Conservation (phyloP, 92 coral and sea anemone species). For the Epizoanthus scotinus region DNA sequence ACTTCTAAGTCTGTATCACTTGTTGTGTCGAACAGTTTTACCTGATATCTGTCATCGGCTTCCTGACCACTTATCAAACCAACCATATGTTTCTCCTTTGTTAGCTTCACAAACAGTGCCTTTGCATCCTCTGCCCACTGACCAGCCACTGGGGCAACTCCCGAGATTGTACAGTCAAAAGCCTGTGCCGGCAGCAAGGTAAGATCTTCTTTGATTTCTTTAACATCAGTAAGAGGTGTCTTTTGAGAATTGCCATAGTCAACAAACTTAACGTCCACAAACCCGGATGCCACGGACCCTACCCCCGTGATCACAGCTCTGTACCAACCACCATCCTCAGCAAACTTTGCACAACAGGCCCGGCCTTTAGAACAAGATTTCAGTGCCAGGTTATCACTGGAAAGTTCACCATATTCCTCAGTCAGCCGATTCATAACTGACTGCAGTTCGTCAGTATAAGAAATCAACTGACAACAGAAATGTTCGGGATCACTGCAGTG, state of each 20-base stretch:
- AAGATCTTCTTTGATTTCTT: conserved; percentile 72
- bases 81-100: conserved; percentile 86
- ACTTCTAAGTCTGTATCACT: conserved; percentile 85
- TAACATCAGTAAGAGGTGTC: conserved; percentile 76
- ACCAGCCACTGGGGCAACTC: conserved; percentile 65
- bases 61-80: conserved; percentile 53
- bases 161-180: conserved; percentile 72
- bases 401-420: conserved; percentile 67
- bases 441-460: conserved; percentile 58
- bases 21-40: conserved; percentile 86
- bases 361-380: conserved; percentile 73
- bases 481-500: conserved; percentile 71
- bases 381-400: conserved; percentile 68
- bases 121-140: conserved; percentile 83
- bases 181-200: conserved; percentile 78
- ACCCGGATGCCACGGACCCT: conserved; percentile 82
- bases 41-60: conserved; percentile 65
- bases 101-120: conserved; percentile 66
- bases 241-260: conserved; percentile 90
- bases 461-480: conserved; percentile 79
- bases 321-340: conserved; percentile 91
- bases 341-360: conserved; percentile 93
- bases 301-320: conserved; percentile 88
- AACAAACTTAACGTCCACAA: conserved; percentile 86
- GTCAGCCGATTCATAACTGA: conserved; percentile 77